Base-by-base conservation (phyloP, 2,797 vertebrate species). In the Malurus splendens region DNA sequence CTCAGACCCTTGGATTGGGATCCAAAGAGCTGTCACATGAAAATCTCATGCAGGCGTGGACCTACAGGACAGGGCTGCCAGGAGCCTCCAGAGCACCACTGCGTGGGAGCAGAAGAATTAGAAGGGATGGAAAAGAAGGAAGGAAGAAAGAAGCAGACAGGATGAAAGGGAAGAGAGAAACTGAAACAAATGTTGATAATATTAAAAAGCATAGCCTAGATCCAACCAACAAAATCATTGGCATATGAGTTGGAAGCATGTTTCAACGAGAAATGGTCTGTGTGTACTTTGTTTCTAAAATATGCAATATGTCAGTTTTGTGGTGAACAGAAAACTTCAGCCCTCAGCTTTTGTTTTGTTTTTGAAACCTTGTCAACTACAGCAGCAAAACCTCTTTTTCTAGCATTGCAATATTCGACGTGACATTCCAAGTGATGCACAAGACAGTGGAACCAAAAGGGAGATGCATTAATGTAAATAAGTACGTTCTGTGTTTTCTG, bases 41-140 rank as follows among this genome's bases (percentile, higher is more conserved):
- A 86, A 59, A 7, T 47, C 51, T 36, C 2, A 0, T 30, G 64
- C 32, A 24, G 0, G 0, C 25, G 9, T 20, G 28, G 61, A 67
- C 30, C 20, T 18, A 33, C 23, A 27, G 54, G 38, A 51, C 0
- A 1, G 72, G 38, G 55, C 44, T n/a, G 10, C 51, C 36, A 45
- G 72, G 27, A 82, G 33, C 42, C 18, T 87, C 27, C 11, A 15
- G 61, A 87, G 32, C 44, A 25, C 68, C 45, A 1, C 0, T 76
- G 24, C 38, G 4, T 18, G 22, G 30, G 22, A 70, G 45, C 45
- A 73, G 47, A 78, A 73, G 30, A 64, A 57, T 57, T 55, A 33
- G 48, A 48, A 65, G 27, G 45, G n/a, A 13, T n/a, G n/a, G 41
- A 23, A 57, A 25, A 41, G 47, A 74, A 67, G 50, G 36, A 59